These are phyloP conservation scores for Ectropis grisescens DNA, from an alignment of 1,140 invertebrate genomes.

Conservation along the genomic window DNA sequence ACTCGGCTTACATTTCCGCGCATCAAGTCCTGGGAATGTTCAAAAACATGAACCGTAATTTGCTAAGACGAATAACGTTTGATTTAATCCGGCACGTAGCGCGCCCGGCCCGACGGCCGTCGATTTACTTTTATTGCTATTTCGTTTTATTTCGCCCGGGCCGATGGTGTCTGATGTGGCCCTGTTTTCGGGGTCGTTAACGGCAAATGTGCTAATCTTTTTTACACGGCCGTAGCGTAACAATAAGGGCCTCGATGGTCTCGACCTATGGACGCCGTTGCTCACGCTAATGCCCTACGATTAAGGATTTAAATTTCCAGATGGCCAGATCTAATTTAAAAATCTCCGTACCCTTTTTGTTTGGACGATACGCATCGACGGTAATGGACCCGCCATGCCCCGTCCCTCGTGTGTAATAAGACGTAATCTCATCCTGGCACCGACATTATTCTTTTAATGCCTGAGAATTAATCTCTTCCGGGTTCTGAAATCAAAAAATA, in stretches of 20 bases:
- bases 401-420: too few species aligned
- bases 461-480: too few species aligned
- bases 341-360: too few species aligned
- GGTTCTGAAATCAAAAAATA: too few species aligned
- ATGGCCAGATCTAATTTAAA: slow-evolving; percentile 6
- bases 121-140: slow-evolving; percentile 65
- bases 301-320: slow-evolving; percentile 38
- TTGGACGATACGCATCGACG: too few species aligned
- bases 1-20: slow-evolving; percentile 31
- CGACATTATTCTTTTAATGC: too few species aligned
- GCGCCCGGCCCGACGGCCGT: slow-evolving; percentile 32
- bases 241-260: slow-evolving; percentile 43
- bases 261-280: slow-evolving; percentile 24
- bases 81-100: slow-evolving; percentile 60
- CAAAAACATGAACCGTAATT: slow-evolving; percentile 54
- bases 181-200: slow-evolving; percentile 60
- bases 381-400: too few species aligned
- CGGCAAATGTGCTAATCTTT: slow-evolving; percentile 63
- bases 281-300: slow-evolving; percentile 32
- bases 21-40: slow-evolving; percentile 28
- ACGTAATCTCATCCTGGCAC: too few species aligned
- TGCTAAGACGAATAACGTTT: slow-evolving; percentile 64
- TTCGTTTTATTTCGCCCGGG: slow-evolving; percentile 52
- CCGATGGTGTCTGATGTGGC: slow-evolving; percentile 45
- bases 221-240: slow-evolving; percentile 44